Conservation (phyloP, 2,113 vertebrate genomes). For the Antigone vipio region DNA sequence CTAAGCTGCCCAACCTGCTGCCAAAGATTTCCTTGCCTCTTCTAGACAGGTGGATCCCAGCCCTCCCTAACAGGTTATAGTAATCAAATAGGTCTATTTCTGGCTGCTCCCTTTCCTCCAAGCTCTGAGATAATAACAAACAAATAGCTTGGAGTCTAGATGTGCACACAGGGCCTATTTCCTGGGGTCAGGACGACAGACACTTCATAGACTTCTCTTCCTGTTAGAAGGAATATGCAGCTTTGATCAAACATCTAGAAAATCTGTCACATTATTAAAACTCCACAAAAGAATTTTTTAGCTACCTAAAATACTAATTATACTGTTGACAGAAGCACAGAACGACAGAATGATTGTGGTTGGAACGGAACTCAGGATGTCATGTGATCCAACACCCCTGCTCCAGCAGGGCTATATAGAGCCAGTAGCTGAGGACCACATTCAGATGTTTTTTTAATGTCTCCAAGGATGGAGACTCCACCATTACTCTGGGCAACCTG, state of each 20-base stretch:
- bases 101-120: too few relatives aligned
- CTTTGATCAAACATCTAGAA: background rate
- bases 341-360: background rate
- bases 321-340: background rate
- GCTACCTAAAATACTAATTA: background rate
- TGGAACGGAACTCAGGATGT: background rate
- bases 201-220: background rate
- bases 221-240: constrained; percentile 16
- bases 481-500: background rate
- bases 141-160: constrained; percentile 44
- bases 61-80: too few relatives aligned
- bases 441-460: background rate
- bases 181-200: background rate
- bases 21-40: too few relatives aligned
- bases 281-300: background rate
- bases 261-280: background rate
- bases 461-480: background rate
- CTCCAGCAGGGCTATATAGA: background rate
- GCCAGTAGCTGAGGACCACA: rapidly evolving
- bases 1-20: too few relatives aligned
- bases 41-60: too few relatives aligned
- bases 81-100: too few relatives aligned
- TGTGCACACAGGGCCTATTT: background rate
- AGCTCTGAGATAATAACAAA: constrained; percentile 25
- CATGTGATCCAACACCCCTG: background rate